Base-by-base conservation (phyloP, 2,113 vertebrate genomes). In the Tachuris rubrigastra region DNA sequence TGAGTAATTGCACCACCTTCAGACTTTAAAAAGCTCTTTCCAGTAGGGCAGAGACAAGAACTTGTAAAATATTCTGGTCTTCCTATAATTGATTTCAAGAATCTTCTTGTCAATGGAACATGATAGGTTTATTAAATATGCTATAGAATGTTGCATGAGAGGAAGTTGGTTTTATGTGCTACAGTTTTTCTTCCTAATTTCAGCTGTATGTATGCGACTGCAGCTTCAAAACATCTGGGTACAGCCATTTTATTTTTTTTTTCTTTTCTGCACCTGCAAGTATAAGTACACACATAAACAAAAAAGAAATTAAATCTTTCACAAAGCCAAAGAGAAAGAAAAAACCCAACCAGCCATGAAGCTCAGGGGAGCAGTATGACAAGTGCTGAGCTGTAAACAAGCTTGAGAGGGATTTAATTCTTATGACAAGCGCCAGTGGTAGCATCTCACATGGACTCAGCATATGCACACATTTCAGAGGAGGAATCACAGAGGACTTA, bases 401-500 rank as follows among this genome's bases (percentile, higher is more conserved):
- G 97, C 97, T 97, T 98, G 98, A 98, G 97, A 98, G 97, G 97
- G 97, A 98, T 98, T 98, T 98, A 98, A 98, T 98, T 98, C 98
- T 98, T 98, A 89, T 98, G 98, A 98, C 98, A 98, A 98, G 97
- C 63, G 85, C 98, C 98, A 94, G 96, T 97, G 97, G 97, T 98
- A 97, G 97, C 96, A 89, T 97, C 97, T 98, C 98, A 96, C 97
- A 96, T 86, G 97, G 97, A 95, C 97, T 95, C 91, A 89, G 97
- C 98, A 98, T 97, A 98, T 98, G 98, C 97, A 97, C 96, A 96
- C 95, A 92, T 97, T 97, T 97, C 96, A 95, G 93, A 90, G 63
- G 87, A 95, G 90, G 85, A 98, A 97, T 96, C 97, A 92, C 97
- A 93, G 92, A 98, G 97, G 97, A 96, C 94, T 98, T 97, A 91